phyloP scores from a whole-genome alignment of 2,797 vertebrate species.

The Simalia tracyae region DNA sequence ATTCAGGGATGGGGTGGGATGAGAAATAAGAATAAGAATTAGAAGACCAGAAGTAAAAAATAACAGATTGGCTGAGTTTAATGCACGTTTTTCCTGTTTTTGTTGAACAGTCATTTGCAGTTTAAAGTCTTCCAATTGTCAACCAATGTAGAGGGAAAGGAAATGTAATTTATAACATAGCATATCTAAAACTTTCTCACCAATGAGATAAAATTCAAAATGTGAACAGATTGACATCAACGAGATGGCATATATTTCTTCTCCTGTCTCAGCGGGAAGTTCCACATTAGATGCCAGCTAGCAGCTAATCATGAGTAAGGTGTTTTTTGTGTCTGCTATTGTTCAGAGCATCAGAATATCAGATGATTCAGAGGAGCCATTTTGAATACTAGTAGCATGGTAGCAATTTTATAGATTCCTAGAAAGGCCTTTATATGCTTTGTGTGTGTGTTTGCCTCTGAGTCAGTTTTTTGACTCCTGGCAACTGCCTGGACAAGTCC shows the following conservation, averaged over 20 bases:
- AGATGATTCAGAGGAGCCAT: background rate
- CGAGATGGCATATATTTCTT: background rate
- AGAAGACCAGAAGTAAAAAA: constrained; percentile 47
- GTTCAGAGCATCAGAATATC: background rate
- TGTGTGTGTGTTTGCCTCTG: too few relatives aligned
- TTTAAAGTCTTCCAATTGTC: too few relatives aligned
- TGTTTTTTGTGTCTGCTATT: background rate
- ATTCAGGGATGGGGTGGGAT: background rate
- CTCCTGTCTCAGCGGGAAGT: background rate
- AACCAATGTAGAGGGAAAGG: too few relatives aligned
- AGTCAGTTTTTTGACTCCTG: too few relatives aligned
- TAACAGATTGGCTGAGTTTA: constrained; percentile 24
- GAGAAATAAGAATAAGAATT: constrained; percentile 4
- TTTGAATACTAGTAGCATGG: background rate
- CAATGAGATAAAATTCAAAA: background rate
- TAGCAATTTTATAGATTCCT: background rate
- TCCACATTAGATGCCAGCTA: background rate
- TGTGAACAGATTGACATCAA: background rate
- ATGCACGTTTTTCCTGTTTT: background rate
- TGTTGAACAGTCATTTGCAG: background rate
- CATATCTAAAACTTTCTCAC: background rate
- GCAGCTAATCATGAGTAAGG: background rate
- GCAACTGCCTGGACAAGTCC: too few relatives aligned
- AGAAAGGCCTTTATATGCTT: too few relatives aligned
- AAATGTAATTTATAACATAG: too few relatives aligned